Percentiles rank a stretch among this genome's conserved stretches.
phyloP scores from a whole-genome alignment of 1,140 invertebrate species.

The Littorina saxatilis region DNA sequence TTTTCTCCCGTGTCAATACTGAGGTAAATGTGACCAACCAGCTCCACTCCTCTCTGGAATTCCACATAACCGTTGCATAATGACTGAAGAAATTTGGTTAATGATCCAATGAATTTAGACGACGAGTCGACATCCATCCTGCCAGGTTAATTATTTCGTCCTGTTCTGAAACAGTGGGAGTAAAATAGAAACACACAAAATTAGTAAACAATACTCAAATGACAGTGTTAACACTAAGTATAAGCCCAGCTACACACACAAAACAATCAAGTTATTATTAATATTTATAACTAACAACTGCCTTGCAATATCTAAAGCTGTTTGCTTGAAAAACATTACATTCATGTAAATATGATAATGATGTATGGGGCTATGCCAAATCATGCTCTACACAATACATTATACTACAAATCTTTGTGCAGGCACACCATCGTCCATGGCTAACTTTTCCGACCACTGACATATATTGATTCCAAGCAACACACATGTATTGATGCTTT shows the following conservation, averaged over 20 bases:
- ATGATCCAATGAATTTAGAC: conserved; percentile 45
- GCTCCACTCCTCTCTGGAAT: conserved; percentile 44
- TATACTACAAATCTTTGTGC: too few relatives aligned
- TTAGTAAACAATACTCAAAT: background rate
- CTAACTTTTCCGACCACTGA: too few relatives aligned
- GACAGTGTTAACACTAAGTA: too few relatives aligned
- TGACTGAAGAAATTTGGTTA: conserved; percentile 45
- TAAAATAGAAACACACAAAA: background rate
- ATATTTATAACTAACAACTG: background rate
- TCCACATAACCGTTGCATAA: conserved; percentile 49
- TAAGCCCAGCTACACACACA: background rate
- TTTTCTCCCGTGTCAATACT: conserved; percentile 49
- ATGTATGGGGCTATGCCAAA: too few relatives aligned
- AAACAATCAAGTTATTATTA: too few relatives aligned
- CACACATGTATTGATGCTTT: too few relatives aligned
- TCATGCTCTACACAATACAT: too few relatives aligned
- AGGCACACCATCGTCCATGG: too few relatives aligned
- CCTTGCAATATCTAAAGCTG: too few relatives aligned
- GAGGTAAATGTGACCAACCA: conserved; percentile 48
- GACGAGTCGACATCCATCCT: conserved; percentile 50
- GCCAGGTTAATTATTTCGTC: background rate
- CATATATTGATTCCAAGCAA: too few relatives aligned
- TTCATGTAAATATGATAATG: too few relatives aligned
- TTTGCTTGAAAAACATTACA: too few relatives aligned
- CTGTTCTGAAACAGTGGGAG: background rate